Conservation (phyloP, 2,113 vertebrate species). For the Oryzias woworae region DNA sequence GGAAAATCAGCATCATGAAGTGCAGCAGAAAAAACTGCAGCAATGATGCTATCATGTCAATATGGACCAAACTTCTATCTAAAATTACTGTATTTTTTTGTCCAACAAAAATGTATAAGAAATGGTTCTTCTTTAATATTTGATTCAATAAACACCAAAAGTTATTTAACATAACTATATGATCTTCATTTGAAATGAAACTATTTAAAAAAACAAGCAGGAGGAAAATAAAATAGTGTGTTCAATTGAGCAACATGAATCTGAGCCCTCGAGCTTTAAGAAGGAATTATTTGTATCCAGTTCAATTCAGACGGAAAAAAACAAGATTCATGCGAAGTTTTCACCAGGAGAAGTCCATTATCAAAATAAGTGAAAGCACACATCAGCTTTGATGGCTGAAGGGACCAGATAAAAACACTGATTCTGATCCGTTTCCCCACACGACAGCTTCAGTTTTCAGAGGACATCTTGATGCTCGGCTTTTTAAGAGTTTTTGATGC, state of each 20-base stretch:
- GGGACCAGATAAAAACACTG: slow-evolving; percentile 1
- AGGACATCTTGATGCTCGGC: slow-evolving; percentile 3
- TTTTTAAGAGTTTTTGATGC: slow-evolving; percentile 1
- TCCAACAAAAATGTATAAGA: too few relatives aligned
- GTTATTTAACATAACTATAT: too few relatives aligned
- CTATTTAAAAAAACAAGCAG: too few relatives aligned
- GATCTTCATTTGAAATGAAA: too few relatives aligned
- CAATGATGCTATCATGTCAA: too few relatives aligned
- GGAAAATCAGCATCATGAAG: too few relatives aligned
- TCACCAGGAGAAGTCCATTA: slow-evolving; percentile 4
- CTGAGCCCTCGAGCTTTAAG: not conserved
- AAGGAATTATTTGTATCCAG: not conserved
- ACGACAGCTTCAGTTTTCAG: not conserved
- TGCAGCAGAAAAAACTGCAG: too few relatives aligned
- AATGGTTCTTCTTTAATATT: too few relatives aligned
- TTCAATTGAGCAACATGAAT: not conserved
- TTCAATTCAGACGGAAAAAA: not conserved
- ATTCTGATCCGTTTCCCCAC: not conserved
- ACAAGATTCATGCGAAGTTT: not conserved
- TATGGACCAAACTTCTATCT: too few relatives aligned
- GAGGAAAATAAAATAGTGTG: too few relatives aligned
- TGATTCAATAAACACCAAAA: too few relatives aligned
- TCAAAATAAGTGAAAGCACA: slow-evolving; percentile 11
- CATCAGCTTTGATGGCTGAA: not conserved
- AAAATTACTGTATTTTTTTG: too few relatives aligned